Conservation (phyloP, 2,888 invertebrate genomes). For the Orgyia antiqua region DNA sequence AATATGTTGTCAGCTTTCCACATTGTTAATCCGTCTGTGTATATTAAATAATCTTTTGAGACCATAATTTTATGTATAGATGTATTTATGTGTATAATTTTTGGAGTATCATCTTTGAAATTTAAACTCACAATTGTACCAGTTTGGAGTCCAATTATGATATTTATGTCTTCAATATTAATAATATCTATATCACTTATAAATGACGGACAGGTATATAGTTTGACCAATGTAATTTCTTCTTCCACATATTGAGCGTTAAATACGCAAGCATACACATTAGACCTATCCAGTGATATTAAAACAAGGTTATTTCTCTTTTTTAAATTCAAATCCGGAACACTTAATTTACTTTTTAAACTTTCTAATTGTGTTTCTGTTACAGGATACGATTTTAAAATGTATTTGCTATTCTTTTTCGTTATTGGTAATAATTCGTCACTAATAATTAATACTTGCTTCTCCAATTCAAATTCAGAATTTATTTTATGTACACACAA, state of each 20-base stretch:
- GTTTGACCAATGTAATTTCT: conserved; percentile 29
- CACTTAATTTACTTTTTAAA: conserved; percentile 25
- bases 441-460: conserved; percentile 23
- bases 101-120: conserved; percentile 26
- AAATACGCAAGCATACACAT: conserved; percentile 39
- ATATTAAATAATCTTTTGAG: conserved; percentile 38
- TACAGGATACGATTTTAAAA: conserved; percentile 25
- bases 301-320: conserved; percentile 27
- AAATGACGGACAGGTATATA: conserved; percentile 49
- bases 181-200: conserved; percentile 43
- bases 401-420: conserved; percentile 23
- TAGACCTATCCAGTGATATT: conserved; percentile 40
- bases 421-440: conserved; percentile 20
- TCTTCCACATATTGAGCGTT: conserved; percentile 25
- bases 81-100: conserved; percentile 49
- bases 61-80: conserved; percentile 41
- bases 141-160: conserved; percentile 44
- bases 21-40: conserved; percentile 52
- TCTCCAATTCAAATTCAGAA: conserved; percentile 36
- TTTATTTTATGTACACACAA: conserved; percentile 39
- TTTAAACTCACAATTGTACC: conserved; percentile 48
- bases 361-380: conserved; percentile 16
- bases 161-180: conserved; percentile 19
- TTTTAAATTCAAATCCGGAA: conserved; percentile 11
- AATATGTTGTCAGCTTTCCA: conserved; percentile 50